These are phyloP conservation scores for Gymnocephalus cernua DNA, from an alignment of 2,113 vertebrate genomes.

Conservation along the genomic window DNA sequence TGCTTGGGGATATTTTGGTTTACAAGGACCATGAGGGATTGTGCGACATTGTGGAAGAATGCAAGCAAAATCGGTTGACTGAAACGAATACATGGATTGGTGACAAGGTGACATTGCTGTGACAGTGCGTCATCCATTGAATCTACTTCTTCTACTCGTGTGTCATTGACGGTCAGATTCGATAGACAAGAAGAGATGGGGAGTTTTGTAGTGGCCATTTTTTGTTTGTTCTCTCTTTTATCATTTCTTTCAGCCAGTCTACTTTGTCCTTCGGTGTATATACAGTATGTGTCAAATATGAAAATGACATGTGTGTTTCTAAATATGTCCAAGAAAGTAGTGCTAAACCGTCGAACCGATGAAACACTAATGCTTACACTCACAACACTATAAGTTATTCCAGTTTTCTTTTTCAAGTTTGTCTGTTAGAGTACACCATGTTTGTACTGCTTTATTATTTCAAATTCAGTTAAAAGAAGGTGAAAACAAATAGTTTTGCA, in stretches of 20 bases:
- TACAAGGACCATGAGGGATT: conserved; percentile 15
- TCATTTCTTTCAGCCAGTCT: conserved; percentile 48
- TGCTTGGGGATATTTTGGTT: conserved; percentile 53
- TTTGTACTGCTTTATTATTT: conserved; percentile 46
- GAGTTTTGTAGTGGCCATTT: conserved; percentile 41
- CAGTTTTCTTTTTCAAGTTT: conserved; percentile 26
- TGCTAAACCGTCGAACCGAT: conserved; percentile 45
- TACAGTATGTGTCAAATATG: conserved; percentile 50
- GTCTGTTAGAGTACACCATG: conserved; percentile 25
- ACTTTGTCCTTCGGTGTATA: conserved; percentile 60
- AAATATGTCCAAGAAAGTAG: conserved; percentile 38
- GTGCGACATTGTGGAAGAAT: conserved; percentile 9
- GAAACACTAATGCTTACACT: conserved; percentile 46
- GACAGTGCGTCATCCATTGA: not conserved
- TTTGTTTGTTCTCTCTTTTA: conserved; percentile 23
- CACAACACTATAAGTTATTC: conserved; percentile 28
- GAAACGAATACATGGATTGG: conserved; percentile 11
- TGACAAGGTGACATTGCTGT: conserved; percentile 7
- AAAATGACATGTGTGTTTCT: conserved; percentile 32
- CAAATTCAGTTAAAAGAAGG: conserved; percentile 45
- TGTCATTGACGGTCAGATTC: not conserved
- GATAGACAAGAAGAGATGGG: conserved; percentile 19
- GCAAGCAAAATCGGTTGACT: not conserved
- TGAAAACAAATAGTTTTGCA: conserved; percentile 64
- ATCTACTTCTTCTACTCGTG: conserved; percentile 20